phyloP scores from a whole-genome alignment of 2,797 vertebrate genomes.

The Hozukius guyotensis region DNA sequence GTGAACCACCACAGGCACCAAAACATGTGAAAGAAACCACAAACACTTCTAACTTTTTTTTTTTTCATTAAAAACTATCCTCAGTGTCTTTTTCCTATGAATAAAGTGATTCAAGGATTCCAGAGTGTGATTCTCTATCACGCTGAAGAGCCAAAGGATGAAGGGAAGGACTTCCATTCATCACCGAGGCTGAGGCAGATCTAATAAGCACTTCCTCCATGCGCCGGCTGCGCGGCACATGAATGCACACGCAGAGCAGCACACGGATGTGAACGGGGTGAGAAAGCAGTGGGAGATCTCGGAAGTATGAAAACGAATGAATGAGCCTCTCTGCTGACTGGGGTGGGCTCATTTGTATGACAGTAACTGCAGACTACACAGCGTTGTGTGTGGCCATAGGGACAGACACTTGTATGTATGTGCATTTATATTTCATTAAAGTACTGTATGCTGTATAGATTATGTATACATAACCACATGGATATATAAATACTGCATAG shows the following conservation, averaged over 20 bases:
- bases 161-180: constrained; percentile 37
- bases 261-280: constrained; percentile 25
- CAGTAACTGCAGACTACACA: constrained; percentile 23
- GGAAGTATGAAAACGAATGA: constrained; percentile 48
- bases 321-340: constrained; percentile 48
- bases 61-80: background rate
- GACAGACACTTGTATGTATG: background rate
- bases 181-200: constrained; percentile 29
- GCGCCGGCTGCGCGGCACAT: background rate
- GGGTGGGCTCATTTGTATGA: constrained; percentile 24
- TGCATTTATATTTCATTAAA: constrained; percentile 1
- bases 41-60: background rate
- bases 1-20: background rate
- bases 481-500: background rate
- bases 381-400: constrained; percentile 1
- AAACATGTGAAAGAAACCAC: background rate
- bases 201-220: constrained; percentile 43
- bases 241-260: constrained; percentile 3
- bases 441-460: background rate
- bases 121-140: constrained; percentile 17
- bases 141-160: constrained; percentile 38
- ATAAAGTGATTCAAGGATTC: constrained; percentile 25
- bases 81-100: background rate
- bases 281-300: constrained; percentile 33
- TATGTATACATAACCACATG: constrained; percentile 2